These are phyloP conservation scores for Andrena praecox DNA, from an alignment of 2,888 invertebrate genomes.

Conservation along the genomic window DNA sequence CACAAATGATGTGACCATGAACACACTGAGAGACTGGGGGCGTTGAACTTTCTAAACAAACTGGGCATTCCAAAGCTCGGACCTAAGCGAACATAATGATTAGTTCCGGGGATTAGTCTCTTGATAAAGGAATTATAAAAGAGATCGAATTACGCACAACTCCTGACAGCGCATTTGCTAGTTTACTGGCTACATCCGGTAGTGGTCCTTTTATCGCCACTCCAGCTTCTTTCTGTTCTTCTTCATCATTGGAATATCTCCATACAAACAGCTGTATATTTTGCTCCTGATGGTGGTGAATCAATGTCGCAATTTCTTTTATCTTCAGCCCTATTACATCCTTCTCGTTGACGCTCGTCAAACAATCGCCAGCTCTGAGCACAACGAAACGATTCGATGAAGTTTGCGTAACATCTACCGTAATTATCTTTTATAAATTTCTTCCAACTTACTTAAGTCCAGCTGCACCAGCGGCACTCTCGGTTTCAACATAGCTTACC, in stretches of 20 bases:
- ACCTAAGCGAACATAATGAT: conserved; percentile 55
- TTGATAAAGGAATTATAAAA: not conserved
- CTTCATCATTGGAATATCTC: conserved; percentile 68
- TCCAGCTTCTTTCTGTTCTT: conserved; percentile 56
- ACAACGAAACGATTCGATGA: conserved; percentile 10
- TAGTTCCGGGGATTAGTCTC: not conserved
- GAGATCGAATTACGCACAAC: conserved; percentile 66
- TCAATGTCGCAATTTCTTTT: conserved; percentile 85
- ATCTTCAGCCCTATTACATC: conserved; percentile 87
- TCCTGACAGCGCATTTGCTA: conserved; percentile 80
- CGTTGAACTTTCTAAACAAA: conserved; percentile 88
- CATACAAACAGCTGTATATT: conserved; percentile 78
- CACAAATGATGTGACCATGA: conserved; percentile 88
- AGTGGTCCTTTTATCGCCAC: conserved; percentile 79
- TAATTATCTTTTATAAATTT: not conserved
- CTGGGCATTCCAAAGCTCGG: conserved; percentile 87
- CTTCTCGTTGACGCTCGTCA: conserved; percentile 88
- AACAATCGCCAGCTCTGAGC: conserved; percentile 88
- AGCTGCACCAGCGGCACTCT: conserved; percentile 88
- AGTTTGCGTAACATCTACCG: not conserved
- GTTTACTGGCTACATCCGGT: conserved; percentile 80
- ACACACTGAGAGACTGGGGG: conserved; percentile 88
- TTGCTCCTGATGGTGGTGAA: conserved; percentile 68
- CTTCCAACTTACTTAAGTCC: conserved; percentile 86
- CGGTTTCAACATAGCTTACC: conserved; percentile 89